These are phyloP conservation scores for Arizona elegans DNA, from an alignment of 2,113 vertebrate species.

Conservation along the genomic window DNA sequence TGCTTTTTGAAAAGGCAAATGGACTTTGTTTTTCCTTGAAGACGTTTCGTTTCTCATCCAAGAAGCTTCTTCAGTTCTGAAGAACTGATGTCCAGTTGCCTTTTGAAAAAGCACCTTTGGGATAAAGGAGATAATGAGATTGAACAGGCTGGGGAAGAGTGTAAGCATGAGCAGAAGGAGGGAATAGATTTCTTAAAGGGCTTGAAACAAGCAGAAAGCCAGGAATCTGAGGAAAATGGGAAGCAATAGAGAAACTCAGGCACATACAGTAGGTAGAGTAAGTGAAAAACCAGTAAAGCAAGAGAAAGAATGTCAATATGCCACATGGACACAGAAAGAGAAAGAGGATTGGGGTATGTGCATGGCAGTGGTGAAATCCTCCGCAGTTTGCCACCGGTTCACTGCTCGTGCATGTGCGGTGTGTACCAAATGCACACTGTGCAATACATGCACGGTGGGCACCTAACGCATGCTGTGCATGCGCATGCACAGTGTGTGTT, in stretches of 20 bases:
- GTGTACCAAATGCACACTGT: too few relatives aligned
- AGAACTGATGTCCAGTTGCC: background rate
- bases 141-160: background rate
- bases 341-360: background rate
- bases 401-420: too few relatives aligned
- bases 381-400: too few relatives aligned
- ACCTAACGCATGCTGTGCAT: too few relatives aligned
- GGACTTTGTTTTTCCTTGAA: background rate
- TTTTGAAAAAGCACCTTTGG: background rate
- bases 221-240: background rate
- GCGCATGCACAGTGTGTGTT: too few relatives aligned
- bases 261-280: background rate
- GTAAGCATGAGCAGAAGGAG: background rate
- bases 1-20: background rate
- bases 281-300: background rate
- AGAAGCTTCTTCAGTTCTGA: background rate
- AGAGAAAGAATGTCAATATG: background rate
- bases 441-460: too few relatives aligned
- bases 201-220: background rate
- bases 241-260: background rate
- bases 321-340: background rate
- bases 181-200: background rate
- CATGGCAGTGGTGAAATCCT: background rate
- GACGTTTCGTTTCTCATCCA: background rate
- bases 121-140: background rate